Percentiles rank a stretch among this genome's conserved stretches.
These are phyloP conservation scores for Lacanobia wlatinum DNA, from an alignment of 2,888 invertebrate species.

Conservation along the genomic window DNA sequence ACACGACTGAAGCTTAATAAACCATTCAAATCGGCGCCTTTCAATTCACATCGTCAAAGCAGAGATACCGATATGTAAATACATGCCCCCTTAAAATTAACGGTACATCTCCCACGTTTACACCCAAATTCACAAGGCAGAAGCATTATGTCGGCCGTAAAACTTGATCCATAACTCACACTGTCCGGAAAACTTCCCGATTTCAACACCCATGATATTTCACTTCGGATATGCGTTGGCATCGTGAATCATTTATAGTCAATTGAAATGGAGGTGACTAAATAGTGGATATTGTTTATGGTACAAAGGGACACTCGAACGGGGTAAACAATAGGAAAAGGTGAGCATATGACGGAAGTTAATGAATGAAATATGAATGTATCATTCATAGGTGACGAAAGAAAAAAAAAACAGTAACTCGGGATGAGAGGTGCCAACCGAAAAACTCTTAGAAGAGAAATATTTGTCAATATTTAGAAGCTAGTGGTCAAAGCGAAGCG, in stretches of 20 bases:
- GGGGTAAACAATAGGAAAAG: slow-evolving; percentile 31
- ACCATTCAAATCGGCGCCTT: slow-evolving; percentile 10
- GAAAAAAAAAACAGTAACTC: background rate
- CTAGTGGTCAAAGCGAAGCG: background rate
- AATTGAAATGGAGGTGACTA: slow-evolving; percentile 38
- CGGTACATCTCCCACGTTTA: slow-evolving; percentile 56
- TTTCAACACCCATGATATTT: slow-evolving; percentile 47
- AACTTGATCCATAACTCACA: slow-evolving; percentile 60
- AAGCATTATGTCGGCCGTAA: slow-evolving; percentile 35
- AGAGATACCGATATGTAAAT: slow-evolving; percentile 47
- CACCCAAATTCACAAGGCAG: slow-evolving; percentile 31
- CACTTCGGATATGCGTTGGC: slow-evolving; percentile 26
- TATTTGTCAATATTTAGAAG: background rate
- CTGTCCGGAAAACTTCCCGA: slow-evolving; percentile 40
- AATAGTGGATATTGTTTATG: slow-evolving; percentile 23
- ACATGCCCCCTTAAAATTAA: slow-evolving; percentile 50
- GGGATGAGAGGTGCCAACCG: background rate
- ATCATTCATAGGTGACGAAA: background rate
- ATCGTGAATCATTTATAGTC: slow-evolving; percentile 41
- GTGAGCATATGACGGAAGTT: slow-evolving; percentile 11
- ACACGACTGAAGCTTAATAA: slow-evolving; percentile 22
- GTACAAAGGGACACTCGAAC: slow-evolving; percentile 4
- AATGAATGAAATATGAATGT: background rate
- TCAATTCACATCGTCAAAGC: slow-evolving; percentile 23
- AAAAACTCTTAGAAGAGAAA: background rate